These are phyloP conservation scores for Abrostola triplasia DNA, from an alignment of 2,888 invertebrate species.

Conservation along the genomic window DNA sequence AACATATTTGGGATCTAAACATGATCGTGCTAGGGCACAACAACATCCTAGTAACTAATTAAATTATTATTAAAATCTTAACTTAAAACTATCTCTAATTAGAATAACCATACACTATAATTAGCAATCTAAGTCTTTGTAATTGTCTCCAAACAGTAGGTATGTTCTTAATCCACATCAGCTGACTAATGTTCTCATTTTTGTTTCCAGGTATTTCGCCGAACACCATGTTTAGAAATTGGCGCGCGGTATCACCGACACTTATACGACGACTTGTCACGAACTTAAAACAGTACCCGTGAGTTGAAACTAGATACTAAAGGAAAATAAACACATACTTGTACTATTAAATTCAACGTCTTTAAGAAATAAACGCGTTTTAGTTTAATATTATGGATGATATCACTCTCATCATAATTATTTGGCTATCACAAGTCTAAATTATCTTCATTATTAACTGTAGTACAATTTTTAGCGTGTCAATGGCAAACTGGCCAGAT, in stretches of 20 bases:
- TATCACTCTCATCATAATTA: neutral
- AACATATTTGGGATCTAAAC: too few species aligned
- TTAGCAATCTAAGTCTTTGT: too few species aligned
- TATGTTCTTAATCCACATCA: too few species aligned
- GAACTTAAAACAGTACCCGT: conserved; percentile 70
- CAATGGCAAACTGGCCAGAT: too few species aligned
- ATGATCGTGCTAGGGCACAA: too few species aligned
- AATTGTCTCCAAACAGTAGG: too few species aligned
- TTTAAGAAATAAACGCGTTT: conserved; percentile 12
- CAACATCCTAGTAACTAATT: neutral
- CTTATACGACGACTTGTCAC: conserved; percentile 64
- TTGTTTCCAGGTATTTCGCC: conserved; percentile 76
- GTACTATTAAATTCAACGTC: neutral
- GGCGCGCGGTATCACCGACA: conserved; percentile 58
- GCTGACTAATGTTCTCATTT: conserved; percentile 55
- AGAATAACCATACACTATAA: too few species aligned
- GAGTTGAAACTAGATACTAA: conserved; percentile 63
- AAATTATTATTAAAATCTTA: neutral
- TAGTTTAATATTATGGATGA: neutral
- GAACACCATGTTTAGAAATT: conserved; percentile 64
- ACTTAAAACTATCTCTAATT: neutral
- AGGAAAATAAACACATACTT: conserved; percentile 42
- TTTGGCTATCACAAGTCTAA: neutral
- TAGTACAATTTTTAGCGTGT: too few species aligned
- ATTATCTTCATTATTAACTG: too few species aligned